Conservation (phyloP, 2,797 vertebrate genomes). For the Tragopan temminckii region DNA sequence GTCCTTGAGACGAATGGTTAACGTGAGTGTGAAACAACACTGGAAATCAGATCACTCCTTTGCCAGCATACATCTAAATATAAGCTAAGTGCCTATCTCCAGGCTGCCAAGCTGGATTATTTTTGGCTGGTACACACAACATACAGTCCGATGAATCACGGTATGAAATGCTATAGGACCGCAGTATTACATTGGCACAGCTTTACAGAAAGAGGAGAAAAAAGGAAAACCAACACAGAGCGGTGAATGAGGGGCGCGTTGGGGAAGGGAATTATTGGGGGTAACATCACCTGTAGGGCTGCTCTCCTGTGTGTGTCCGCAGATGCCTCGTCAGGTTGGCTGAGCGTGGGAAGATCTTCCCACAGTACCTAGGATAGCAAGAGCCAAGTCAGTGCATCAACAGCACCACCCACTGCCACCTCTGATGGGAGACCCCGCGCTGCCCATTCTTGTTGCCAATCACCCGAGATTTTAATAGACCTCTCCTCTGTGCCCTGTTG, state of each 20-base stretch:
- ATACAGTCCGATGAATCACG: slow-evolving; percentile 47
- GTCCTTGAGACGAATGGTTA: slow-evolving; percentile 68
- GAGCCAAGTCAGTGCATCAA: not conserved
- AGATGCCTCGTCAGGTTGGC: slow-evolving; percentile 98
- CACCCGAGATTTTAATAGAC: not conserved
- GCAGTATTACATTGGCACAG: slow-evolving; percentile 19
- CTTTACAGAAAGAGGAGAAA: not conserved
- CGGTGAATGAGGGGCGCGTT: not conserved
- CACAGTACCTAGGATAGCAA: slow-evolving; percentile 90
- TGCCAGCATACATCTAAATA: slow-evolving; percentile 70
- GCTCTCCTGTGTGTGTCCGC: slow-evolving; percentile 98
- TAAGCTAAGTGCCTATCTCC: slow-evolving; percentile 67
- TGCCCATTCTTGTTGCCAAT: not conserved
- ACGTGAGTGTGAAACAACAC: slow-evolving; percentile 58
- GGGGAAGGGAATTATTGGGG: not conserved
- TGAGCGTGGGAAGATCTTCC: slow-evolving; percentile 98
- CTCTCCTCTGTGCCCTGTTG: not conserved
- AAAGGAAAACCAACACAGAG: not conserved
- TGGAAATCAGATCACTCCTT: slow-evolving; percentile 43
- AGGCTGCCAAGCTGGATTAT: slow-evolving; percentile 65
- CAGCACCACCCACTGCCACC: accelerated
- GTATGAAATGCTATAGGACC: slow-evolving; percentile 1
- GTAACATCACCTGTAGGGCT: slow-evolving; percentile 93
- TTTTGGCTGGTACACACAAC: slow-evolving; percentile 66
- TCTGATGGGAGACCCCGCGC: not conserved